Evolutionary conservation across 2,888 invertebrate species (phyloP).

Genomic region (Rambutsinella grinnellia): DNA sequence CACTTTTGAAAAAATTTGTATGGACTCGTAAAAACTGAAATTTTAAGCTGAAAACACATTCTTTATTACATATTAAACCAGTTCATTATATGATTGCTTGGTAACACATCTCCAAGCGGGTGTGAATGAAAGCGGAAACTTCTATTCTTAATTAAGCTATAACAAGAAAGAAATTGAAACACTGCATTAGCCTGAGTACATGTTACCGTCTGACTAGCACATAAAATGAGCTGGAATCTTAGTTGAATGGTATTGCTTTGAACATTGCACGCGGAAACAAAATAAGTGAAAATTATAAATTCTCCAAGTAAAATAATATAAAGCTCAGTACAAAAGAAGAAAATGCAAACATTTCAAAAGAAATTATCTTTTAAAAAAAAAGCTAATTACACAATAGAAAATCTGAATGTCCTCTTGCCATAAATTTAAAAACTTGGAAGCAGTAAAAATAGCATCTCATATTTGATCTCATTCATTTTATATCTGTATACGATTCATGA

Average conservation of each 20-base stretch:
- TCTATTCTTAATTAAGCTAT: background rate
- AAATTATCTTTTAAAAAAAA: background rate
- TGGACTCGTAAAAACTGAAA: too few species aligned
- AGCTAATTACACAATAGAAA: background rate
- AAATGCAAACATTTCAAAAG: too few species aligned
- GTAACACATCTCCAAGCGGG: background rate
- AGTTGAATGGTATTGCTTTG: background rate
- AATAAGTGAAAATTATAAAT: background rate
- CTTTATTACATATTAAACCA: too few species aligned
- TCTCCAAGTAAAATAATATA: background rate
- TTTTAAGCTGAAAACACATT: too few species aligned
- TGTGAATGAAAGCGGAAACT: background rate
- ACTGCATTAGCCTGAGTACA: slow-evolving; percentile 21
- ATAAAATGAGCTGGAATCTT: slow-evolving; percentile 49
- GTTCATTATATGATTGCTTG: too few species aligned
- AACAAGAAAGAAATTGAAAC: background rate
- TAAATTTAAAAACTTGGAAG: too few species aligned
- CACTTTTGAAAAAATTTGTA: too few species aligned
- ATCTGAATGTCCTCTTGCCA: background rate
- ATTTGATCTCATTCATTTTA: too few species aligned
- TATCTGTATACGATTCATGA: too few species aligned
- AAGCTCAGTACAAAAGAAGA: background rate
- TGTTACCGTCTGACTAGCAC: slow-evolving; percentile 49
- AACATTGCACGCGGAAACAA: slow-evolving; percentile 22
- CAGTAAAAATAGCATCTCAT: too few species aligned